Evolutionary conservation across 35 echinoderm and acorn worm genomes (phyloP), one percentile per base, ranked within the genome.

Genomic region (Diadema setosum): DNA sequence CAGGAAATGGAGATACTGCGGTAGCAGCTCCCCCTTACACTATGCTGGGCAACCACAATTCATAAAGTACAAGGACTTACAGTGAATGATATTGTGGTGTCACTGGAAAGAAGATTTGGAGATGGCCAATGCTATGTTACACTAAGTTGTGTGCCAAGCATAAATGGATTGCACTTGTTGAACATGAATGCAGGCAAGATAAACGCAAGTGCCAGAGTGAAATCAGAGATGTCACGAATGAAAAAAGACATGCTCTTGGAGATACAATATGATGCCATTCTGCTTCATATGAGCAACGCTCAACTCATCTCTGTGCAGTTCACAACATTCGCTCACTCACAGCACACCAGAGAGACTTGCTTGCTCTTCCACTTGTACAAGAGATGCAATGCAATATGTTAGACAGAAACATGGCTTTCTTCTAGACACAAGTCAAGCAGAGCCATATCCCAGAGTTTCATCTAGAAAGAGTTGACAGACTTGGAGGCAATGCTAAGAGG

Each of bases 71-170:
- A 87, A 76, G 85, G 85, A 27, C 21, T 87, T 23, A 87, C 85
- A 75, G 67, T 70, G 20, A 33, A 87, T 8, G 45, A 87, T 5
- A 70, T 52, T 0, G 85, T 87, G 12, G 85, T 87, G 14, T 75
- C 31, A 34, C 24, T 76, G 20, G 16, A 75, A 37, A 0, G 64
- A 21, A 87, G 40, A 83, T 83, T 87, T 87, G 24, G 33, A 24
- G 39, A 70, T 75, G 85, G 63, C 56, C 85, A 87, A 39, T 58
- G 58, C n/a, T 76, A 87, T 56, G 85, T 87, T 2, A 46, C 65
- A 3, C 30, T 87, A 18, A 87, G 85, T 32, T 26, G 85, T 27
- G 69, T 87, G 27, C 64, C 40, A 50, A 75, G 45, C n/a, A 17
- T 87, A 46, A 14, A 45, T 20, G 85, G 85, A 11, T 70, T 87